Evolutionary conservation across 2,888 invertebrate species (phyloP), one percentile per base, ranked within the genome.

Genomic region (Acrobasis repandana): DNA sequence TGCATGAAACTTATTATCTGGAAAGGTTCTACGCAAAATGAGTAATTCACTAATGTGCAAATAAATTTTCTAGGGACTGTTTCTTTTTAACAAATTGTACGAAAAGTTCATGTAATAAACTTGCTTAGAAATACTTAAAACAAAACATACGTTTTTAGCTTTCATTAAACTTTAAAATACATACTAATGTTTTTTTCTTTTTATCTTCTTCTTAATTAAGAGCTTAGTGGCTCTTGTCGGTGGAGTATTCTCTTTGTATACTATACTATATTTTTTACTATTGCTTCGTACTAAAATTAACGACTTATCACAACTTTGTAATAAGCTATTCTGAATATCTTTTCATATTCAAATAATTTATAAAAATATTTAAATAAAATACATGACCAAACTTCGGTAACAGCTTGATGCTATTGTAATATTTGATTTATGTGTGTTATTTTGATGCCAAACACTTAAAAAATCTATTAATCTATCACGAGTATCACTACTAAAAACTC

Each of bases 1-100:
- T 61, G 65, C 64, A 62, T 58, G 52, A 38, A 60, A 68, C 65
- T 67, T 68, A 66, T 65, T 67, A 65, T 61, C 61, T 60, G 46
- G 54, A 64, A 64, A 66, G 43, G 11, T 43, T n/a, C n/a, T 5
- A 43, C 10, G 2, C 43, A 14, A 43, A 28, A 43, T 43, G 43
- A n/a, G 11, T 11, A 11, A n/a, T 43, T 43, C 43, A n/a, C n/a
- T 43, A n/a, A 28, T 28, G 28, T 28, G 28, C 6, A 28, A 28
- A 28, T 28, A 28, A 28, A n/a, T 6, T 5, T 28, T 28, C 8
- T 28, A 28, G 4, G 28, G 2, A 6, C 28, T 28, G 28, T 5
- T 28, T 28, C 2, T 20, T 28, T 28, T 28, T 28, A 28, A 28
- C 6, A 28, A 28, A 28, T 28, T 28, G 0, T 28, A 28, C 8